Base-by-base conservation (phyloP, 1,140 invertebrate species). In the Ceratosolen fusciceps region DNA sequence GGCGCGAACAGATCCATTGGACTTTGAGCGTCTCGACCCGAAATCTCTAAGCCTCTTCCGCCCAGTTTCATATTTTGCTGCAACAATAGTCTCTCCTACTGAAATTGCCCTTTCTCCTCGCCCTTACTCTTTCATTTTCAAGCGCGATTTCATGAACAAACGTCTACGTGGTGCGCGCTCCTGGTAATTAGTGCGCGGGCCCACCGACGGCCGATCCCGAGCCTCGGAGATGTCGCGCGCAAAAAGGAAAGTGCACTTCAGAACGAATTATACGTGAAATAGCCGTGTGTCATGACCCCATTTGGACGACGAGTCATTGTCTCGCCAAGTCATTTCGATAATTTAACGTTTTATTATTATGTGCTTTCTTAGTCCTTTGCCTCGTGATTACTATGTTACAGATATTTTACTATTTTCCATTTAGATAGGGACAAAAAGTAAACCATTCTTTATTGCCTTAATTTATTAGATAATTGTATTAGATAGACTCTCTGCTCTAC, bases 1-100 rank as follows among this genome's bases (percentile, higher is more conserved):
- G 78, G 72, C 81, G 83, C 84, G 85, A 87, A 87, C 87, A 34
- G 85, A 88, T 85, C 84, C 87, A 82, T 79, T 73, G 81, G 84
- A 85, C 85, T 86, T 85, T 85, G 84, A 85, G 82, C 84, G 83
- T 82, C 79, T 84, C 85, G 78, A 84, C 75, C 83, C 74, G 74
- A 82, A 75, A 65, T 34, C 74, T 68, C 74, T 31, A 75, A 62
- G 37, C 75, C 83, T 77, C 82, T 82, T 79, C 82, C 82, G 54
- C 77, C 73, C 80, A 74, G 62, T 75, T 80, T 82, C 83, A 86
- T 85, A 86, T 86, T 85, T 85, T 77, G 70, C 71, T 62, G 80
- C 82, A 82, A 83, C 82, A 81, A 83, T 80, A 68, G 78, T 49
- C 72, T 43, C 54, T 37, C 77, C 31, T 43, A 21, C 74, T 19